A percentile compares a stretch with the other conserved stretches of the same genome.
phyloP scores from a whole-genome alignment of 23 tunicate genomes.

The Ciona savignyi region DNA sequence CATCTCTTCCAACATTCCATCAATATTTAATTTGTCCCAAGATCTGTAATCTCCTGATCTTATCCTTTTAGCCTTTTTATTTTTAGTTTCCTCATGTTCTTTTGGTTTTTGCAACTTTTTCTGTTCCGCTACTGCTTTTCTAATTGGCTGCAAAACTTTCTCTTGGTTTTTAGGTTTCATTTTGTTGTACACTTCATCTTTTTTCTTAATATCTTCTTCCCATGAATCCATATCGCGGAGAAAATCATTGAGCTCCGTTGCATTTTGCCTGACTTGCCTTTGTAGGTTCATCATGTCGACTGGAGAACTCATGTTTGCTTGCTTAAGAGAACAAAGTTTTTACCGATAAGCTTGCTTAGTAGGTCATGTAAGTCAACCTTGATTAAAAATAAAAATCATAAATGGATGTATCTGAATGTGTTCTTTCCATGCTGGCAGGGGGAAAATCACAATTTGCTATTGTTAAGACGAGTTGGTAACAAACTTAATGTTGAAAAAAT shows the following conservation, averaged over 20 bases:
- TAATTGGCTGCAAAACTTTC: constrained; percentile 36
- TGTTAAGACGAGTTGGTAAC: too few species aligned
- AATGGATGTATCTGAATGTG: too few species aligned
- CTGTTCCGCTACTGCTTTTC: constrained; percentile 16
- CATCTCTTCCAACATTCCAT: constrained; percentile 67
- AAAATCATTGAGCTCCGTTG: constrained; percentile 57
- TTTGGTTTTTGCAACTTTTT: constrained; percentile 14
- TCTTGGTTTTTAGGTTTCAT: constrained; percentile 71
- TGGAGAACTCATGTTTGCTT: constrained; percentile 28
- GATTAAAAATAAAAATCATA: too few species aligned
- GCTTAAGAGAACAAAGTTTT: too few species aligned
- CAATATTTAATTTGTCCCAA: constrained; percentile 86
- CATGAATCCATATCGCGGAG: constrained; percentile 67
- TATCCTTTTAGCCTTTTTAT: constrained; percentile 40
- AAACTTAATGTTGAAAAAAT: too few species aligned
- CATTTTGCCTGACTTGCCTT: constrained; percentile 67
- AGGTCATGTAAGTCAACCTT: too few species aligned
- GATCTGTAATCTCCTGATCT: constrained; percentile 65
- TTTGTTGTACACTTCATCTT: constrained; percentile 56
- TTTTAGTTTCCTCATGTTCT: background rate
- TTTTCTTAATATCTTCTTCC: constrained; percentile 73
- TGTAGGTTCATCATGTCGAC: constrained; percentile 61
- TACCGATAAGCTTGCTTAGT: too few species aligned
- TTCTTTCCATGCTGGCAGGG: too few species aligned
- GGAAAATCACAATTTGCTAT: too few species aligned